These are phyloP conservation scores for Zosterops hypoxanthus DNA, from an alignment of 2,113 vertebrate species.

Conservation along the genomic window DNA sequence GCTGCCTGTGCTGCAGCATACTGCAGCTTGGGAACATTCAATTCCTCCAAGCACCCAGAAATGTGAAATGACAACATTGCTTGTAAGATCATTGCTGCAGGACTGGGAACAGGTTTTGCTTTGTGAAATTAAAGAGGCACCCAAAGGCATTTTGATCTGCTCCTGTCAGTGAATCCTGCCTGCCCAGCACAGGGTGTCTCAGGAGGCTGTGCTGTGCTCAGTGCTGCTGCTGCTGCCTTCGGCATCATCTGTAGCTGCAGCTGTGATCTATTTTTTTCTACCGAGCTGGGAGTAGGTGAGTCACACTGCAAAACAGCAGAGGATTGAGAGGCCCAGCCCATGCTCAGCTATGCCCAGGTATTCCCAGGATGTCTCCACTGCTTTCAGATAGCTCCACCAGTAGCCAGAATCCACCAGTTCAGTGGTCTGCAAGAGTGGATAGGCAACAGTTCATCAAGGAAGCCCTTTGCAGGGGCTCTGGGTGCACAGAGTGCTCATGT, in stretches of 20 bases:
- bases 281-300: neutral
- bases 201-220: neutral
- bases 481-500: neutral
- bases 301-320: neutral
- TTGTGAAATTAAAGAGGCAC: neutral
- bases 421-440: neutral
- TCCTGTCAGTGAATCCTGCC: neutral
- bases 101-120: neutral
- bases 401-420: neutral
- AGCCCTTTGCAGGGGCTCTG: neutral
- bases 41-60: neutral
- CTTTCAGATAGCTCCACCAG: neutral
- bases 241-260: neutral
- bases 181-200: neutral
- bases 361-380: neutral
- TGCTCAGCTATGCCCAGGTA: neutral
- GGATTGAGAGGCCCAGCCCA: neutral
- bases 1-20: neutral
- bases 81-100: neutral
- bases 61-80: neutral
- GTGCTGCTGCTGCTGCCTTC: neutral
- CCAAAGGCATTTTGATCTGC: neutral
- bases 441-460: neutral
- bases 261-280: neutral
- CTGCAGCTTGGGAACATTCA: neutral